Base-by-base conservation (phyloP, 2,888 invertebrate species). In the Cheilosia variabilis region DNA sequence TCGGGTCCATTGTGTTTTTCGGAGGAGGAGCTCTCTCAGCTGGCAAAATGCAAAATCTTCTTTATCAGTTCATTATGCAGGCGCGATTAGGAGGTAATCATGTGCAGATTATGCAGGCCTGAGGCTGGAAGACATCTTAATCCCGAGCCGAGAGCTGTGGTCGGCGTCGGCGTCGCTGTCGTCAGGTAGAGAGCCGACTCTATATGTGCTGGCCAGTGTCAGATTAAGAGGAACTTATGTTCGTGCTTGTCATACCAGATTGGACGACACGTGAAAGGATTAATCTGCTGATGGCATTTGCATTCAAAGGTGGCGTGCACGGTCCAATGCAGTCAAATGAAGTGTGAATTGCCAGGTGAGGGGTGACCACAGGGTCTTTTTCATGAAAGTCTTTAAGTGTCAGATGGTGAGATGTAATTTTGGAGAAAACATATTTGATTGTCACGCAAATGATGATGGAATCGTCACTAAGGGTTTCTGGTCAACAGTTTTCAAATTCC, bases 21-120 rank as follows among this genome's bases (percentile, higher is more conserved):
- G 41, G 31, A 37, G 31, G 68, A 75, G 68, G 60, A 57, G 24
- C 58, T 41, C 37, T 62, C 37, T 72, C 65, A 66, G 47, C 24
- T 62, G 76, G 69, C 63, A n/a, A 81, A 81, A 86, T 81, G 71
- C 76, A 81, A 72, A 77, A 19, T 60, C 66, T 47, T 9, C 52
- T 81, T 78, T 86, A 80, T 81, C 81, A 86, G 86, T 81, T 81
- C 76, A 77, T 81, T 86, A 86, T 81, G 80, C 81, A 81, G 72
- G 76, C 84, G 80, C 80, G 66, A 80, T 75, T 80, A 75, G 69
- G 80, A 86, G 80, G 80, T 86, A 81, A 80, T 86, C 84, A 86
- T 81, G 84, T 86, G 80, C 77, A 81, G 86, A 86, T 86, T 86
- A 86, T 86, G 81, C 86, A 86, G 81, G 66, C 81, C 81, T 86